A percentile compares a stretch with the other conserved stretches of the same genome.
Conservation (phyloP, 2,113 vertebrate genomes). For the Cyprinodon brontotheroides region DNA sequence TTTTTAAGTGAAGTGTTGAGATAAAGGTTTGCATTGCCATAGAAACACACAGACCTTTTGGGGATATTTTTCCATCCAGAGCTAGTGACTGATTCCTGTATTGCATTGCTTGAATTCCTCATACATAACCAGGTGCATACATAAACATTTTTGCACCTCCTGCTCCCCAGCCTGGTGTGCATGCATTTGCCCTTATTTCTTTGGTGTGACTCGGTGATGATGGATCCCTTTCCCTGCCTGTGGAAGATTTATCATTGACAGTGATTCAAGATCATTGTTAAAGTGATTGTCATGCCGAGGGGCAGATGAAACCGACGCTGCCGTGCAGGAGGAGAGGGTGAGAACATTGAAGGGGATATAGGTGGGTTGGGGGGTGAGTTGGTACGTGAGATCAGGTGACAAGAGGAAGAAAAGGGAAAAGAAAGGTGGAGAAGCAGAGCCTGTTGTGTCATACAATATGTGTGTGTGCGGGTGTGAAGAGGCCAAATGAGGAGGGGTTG, state of each 20-base stretch:
- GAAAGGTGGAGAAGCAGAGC: constrained; percentile 17
- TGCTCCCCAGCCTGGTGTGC: constrained; percentile 29
- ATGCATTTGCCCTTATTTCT: constrained; percentile 29
- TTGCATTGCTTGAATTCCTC: constrained; percentile 1
- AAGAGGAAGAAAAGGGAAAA: constrained; percentile 14
- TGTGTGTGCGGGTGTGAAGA: not conserved
- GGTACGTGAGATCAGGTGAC: constrained; percentile 54
- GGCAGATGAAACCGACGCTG: constrained; percentile 18
- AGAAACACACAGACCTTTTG: constrained; percentile 22
- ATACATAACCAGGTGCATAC: constrained; percentile 5
- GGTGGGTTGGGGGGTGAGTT: constrained; percentile 18
- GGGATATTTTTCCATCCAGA: constrained; percentile 5
- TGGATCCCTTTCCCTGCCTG: constrained; percentile 35
- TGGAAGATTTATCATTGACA: constrained; percentile 57
- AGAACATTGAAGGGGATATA: constrained; percentile 28
- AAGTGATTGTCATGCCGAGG: constrained; percentile 45
- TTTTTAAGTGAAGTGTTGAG: constrained; percentile 63
- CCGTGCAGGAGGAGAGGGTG: constrained; percentile 19
- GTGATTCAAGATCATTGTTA: constrained; percentile 56
- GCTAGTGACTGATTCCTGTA: constrained; percentile 14
- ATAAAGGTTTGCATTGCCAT: constrained; percentile 33
- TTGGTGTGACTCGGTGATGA: constrained; percentile 44
- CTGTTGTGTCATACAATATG: constrained; percentile 9
- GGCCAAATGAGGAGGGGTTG: constrained; percentile 25
- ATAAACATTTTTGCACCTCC: constrained; percentile 7